Evolutionary conservation across 2,888 invertebrate genomes (phyloP).

Genomic region (Melinaea menophilus): DNA sequence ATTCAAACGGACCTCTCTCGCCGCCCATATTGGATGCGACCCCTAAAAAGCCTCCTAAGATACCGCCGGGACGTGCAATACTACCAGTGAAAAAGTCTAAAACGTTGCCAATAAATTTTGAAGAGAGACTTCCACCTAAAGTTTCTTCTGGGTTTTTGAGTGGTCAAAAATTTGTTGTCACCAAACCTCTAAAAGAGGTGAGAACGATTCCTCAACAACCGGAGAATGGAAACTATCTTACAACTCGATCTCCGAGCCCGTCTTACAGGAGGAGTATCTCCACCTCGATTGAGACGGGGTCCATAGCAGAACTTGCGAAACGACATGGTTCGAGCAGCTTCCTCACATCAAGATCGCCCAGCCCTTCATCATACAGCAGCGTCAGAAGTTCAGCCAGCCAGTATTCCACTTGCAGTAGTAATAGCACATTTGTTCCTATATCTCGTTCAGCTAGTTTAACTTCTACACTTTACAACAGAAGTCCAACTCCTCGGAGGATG

Average conservation of each 20-base stretch:
- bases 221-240: slow-evolving; percentile 53
- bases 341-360: slow-evolving; percentile 76
- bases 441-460: slow-evolving; percentile 67
- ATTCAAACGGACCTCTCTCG: slow-evolving; percentile 60
- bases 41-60: slow-evolving; percentile 67
- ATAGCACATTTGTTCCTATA: slow-evolving; percentile 62
- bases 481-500: slow-evolving; percentile 80
- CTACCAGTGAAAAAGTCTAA: slow-evolving; percentile 69
- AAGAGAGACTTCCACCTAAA: slow-evolving; percentile 61
- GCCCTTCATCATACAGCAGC: slow-evolving; percentile 70
- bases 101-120: slow-evolving; percentile 69
- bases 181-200: slow-evolving; percentile 68
- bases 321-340: slow-evolving; percentile 58
- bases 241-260: slow-evolving; percentile 62
- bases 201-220: slow-evolving; percentile 53
- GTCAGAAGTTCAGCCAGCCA: slow-evolving; percentile 63
- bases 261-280: slow-evolving; percentile 63
- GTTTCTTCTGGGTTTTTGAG: slow-evolving; percentile 49
- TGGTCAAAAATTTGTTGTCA: slow-evolving; percentile 62
- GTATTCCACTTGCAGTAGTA: slow-evolving; percentile 72
- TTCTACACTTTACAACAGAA: slow-evolving; percentile 60
- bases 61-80: slow-evolving; percentile 58
- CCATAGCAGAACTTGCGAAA: slow-evolving; percentile 69
- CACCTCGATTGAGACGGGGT: slow-evolving; percentile 68
- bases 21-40: slow-evolving; percentile 65